A percentile compares a stretch with the other conserved stretches of the same genome.
These are phyloP conservation scores for Cryptoblepharus egeriae DNA, from an alignment of 2,797 vertebrate species.

Conservation along the genomic window DNA sequence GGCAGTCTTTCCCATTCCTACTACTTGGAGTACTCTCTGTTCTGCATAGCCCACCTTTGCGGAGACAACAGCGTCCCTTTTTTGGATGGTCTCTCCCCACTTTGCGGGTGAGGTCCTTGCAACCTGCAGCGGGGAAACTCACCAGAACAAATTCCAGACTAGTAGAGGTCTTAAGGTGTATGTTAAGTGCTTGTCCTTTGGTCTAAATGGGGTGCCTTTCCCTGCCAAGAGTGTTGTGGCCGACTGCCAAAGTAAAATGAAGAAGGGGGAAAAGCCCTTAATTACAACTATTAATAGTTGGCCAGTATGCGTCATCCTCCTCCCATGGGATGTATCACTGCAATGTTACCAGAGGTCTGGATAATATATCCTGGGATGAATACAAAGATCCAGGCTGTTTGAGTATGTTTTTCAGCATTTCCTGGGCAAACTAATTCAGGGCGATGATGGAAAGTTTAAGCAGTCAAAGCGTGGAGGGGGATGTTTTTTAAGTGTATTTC, in stretches of 20 bases:
- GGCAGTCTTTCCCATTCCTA: no score
- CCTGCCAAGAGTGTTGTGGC: slow-evolving; percentile 29
- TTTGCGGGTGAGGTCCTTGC: slow-evolving; percentile 7
- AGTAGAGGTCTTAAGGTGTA: slow-evolving; percentile 23
- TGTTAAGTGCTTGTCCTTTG: slow-evolving; percentile 41
- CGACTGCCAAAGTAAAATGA: slow-evolving; percentile 32
- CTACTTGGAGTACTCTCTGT: no score
- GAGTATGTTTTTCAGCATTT: neutral
- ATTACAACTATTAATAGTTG: slow-evolving; percentile 36
- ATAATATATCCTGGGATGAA: slow-evolving; percentile 1
- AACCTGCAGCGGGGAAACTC: slow-evolving; percentile 9
- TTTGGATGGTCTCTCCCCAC: neutral
- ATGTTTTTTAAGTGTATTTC: neutral
- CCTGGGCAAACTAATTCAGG: neutral
- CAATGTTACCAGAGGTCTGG: slow-evolving; percentile 30
- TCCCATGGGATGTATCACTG: neutral
- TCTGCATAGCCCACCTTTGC: neutral
- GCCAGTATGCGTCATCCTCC: slow-evolving; percentile 1
- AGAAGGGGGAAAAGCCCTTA: neutral
- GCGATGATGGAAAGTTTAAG: neutral
- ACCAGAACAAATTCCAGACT: neutral
- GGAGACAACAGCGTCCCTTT: neutral
- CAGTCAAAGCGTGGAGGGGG: neutral
- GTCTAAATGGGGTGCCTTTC: slow-evolving; percentile 27
- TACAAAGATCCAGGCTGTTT: neutral